Evolutionary conservation across 2,797 vertebrate genomes (phyloP).

Genomic region (Gallinago solitaria): DNA sequence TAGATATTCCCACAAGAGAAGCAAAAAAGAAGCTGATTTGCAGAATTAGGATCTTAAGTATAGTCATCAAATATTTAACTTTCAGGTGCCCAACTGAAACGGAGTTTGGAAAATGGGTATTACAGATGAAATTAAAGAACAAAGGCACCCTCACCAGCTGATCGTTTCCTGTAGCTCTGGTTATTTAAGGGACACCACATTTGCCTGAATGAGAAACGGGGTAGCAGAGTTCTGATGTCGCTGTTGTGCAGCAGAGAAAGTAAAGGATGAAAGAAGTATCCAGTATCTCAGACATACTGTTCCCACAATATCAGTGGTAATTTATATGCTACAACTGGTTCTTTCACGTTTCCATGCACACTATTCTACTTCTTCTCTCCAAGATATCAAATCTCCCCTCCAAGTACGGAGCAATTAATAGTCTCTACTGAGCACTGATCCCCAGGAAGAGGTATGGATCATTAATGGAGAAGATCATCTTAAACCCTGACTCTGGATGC

Average conservation of each 20-base stretch:
- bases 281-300: neutral
- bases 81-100: neutral
- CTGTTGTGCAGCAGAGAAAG: neutral
- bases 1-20: neutral
- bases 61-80: neutral
- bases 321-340: neutral
- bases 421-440: neutral
- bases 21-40: neutral
- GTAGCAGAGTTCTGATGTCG: neutral
- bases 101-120: neutral
- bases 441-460: neutral
- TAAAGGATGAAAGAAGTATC: neutral
- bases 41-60: neutral
- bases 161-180: neutral
- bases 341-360: neutral
- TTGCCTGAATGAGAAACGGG: neutral
- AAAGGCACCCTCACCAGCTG: neutral
- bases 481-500: neutral
- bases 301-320: neutral
- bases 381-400: neutral
- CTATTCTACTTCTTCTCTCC: neutral
- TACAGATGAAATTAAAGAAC: neutral
- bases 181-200: neutral
- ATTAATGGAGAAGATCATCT: neutral
- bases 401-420: neutral